A percentile compares a stretch with the other conserved stretches of the same genome.
Evolutionary conservation across 2,113 vertebrate species (phyloP).

Genomic region (Nesogale talazaci): DNA sequence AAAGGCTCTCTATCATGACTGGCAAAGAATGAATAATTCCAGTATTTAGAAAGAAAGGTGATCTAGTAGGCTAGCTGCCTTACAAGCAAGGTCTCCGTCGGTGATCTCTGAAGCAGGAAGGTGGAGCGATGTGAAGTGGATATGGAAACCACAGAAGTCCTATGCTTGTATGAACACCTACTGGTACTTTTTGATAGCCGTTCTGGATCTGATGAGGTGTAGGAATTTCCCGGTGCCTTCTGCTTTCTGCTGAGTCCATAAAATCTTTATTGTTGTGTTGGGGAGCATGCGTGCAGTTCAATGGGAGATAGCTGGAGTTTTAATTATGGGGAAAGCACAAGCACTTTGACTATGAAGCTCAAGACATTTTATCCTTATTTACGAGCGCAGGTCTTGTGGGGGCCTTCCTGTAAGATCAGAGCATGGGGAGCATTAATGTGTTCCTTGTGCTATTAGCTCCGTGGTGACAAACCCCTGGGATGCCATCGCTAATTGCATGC

Average conservation of each 20-base stretch:
- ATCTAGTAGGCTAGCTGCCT: background rate
- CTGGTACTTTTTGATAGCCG: no score
- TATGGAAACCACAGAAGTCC: accelerated
- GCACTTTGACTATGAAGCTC: background rate
- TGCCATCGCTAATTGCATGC: background rate
- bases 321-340: background rate
- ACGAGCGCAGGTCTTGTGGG: background rate
- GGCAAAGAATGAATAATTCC: background rate
- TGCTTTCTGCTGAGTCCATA: background rate
- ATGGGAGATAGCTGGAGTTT: constrained; percentile 23
- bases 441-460: background rate
- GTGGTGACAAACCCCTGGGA: background rate
- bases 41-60: background rate
- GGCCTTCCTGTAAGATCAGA: background rate
- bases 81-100: background rate
- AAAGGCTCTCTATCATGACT: background rate
- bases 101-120: background rate
- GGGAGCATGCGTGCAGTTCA: background rate
- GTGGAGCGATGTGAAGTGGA: accelerated
- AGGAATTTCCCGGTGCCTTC: background rate
- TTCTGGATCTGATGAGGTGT: background rate
- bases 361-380: constrained; percentile 37
- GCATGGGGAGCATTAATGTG: background rate
- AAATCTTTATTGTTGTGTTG: background rate
- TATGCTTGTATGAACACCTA: background rate